A percentile compares a stretch with the other conserved stretches of the same genome.
Evolutionary conservation across 1,140 invertebrate species (phyloP).

Genomic region (Meteorus sp.): DNA sequence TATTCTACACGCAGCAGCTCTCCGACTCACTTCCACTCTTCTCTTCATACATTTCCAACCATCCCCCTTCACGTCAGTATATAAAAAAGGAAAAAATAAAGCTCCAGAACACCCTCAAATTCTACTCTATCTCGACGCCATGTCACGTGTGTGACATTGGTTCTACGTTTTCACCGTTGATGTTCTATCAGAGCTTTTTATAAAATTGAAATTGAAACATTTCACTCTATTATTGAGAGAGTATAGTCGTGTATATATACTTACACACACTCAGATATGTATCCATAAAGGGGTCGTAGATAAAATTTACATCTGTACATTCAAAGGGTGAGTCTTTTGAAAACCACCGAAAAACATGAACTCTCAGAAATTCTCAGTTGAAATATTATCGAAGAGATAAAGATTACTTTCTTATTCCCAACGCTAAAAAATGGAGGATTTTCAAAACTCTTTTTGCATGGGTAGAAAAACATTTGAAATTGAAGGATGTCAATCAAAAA

Average conservation of each 20-base stretch:
- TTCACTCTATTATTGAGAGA: background rate
- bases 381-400: no score
- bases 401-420: no score
- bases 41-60: constrained; percentile 4
- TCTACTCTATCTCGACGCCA: constrained; percentile 22
- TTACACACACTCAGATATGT: no score
- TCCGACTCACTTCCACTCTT: constrained; percentile 23
- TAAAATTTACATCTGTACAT: constrained; percentile 1
- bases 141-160: constrained; percentile 27
- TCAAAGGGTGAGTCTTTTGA: no score
- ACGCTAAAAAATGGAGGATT: no score
- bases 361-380: no score
- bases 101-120: constrained; percentile 19
- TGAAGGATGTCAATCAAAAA: background rate
- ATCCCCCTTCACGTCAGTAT: background rate
- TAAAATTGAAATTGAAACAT: constrained; percentile 30
- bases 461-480: background rate
- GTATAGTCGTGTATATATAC: background rate
- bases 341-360: no score
- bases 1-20: constrained; percentile 20
- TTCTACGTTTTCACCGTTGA: constrained; percentile 21
- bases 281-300: background rate
- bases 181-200: constrained; percentile 26
- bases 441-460: background rate
- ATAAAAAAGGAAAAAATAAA: constrained; percentile 14